Conservation (phyloP, 2,797 vertebrate species). For the Echiichthys vipera region DNA sequence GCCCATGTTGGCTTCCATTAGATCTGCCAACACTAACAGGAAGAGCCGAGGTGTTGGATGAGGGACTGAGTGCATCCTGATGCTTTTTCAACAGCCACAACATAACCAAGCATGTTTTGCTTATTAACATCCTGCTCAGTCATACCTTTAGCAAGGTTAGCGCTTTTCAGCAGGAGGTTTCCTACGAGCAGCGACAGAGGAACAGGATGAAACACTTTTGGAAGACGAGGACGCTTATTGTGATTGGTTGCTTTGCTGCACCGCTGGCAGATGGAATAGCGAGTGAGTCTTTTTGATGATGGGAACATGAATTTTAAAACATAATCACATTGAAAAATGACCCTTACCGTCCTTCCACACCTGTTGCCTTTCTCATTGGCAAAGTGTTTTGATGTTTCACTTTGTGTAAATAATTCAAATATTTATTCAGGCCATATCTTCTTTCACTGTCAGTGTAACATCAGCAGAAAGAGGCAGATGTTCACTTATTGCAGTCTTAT, state of each 20-base stretch:
- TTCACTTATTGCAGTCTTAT: constrained; percentile 33
- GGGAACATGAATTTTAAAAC: constrained; percentile 50
- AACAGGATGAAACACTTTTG: constrained; percentile 52
- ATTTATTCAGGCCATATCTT: constrained; percentile 29
- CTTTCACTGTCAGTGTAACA: constrained; percentile 6
- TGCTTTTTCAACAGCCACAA: constrained; percentile 34
- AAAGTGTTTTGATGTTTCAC: constrained; percentile 58
- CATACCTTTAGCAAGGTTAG: constrained; percentile 26
- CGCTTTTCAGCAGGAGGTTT: constrained; percentile 16
- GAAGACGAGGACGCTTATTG: constrained; percentile 55
- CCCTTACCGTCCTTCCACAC: constrained; percentile 46
- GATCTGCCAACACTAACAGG: constrained; percentile 46
- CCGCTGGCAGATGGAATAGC: constrained; percentile 49
- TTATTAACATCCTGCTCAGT: constrained; percentile 35
- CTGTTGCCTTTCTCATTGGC: constrained; percentile 52
- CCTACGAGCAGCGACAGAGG: constrained; percentile 30
- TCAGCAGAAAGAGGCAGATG: constrained; percentile 30
- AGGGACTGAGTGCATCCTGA: constrained; percentile 22
- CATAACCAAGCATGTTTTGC: constrained; percentile 30
- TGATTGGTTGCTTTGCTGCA: constrained; percentile 61
- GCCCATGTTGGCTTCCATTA: constrained; percentile 67
- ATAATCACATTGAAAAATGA: constrained; percentile 53
- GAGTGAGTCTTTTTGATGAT: constrained; percentile 49
- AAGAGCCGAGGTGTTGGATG: constrained; percentile 53
- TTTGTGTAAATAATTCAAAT: constrained; percentile 59